Evolutionary conservation across 2,797 vertebrate species (phyloP), one percentile per base, ranked within the genome.

Genomic region (Muscicapa comitata): DNA sequence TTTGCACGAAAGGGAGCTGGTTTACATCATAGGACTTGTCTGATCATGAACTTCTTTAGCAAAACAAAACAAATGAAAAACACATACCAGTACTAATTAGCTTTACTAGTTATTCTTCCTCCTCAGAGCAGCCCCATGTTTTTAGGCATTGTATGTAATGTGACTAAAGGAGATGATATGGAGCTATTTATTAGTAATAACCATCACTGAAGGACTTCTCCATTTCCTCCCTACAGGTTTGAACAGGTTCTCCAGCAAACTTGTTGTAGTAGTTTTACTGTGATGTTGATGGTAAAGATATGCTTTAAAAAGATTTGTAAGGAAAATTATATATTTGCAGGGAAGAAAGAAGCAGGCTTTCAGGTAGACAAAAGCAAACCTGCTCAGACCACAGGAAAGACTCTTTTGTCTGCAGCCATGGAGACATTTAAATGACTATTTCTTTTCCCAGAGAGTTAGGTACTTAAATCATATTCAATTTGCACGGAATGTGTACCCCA

Each of bases 31-130:
- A 86, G 87, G 88, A 80, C 87, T 91, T 94, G 93, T 76, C 91
- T 62, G 86, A 95, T 94, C 95, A 94, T 72, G 93, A 94, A 58
- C 53, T 77, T 88, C 91, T 94, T 95, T 91, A 96, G 87, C 85
- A 93, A 95, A 96, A 82, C 89, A 94, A 95, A 95, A 73, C 68
- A 90, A 94, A 93, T 85, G 72, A 91, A 96, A 94, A 96, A 65
- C 68, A 93, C 25, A 61, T 83, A 80, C 57, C 73, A 68, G 58
- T 74, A 94, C 38, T 91, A 94, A 94, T 95, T 94, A 94, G 29
- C 90, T 90, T 75, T 72, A 61, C 62, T 89, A 91, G 75, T 57
- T 83, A 83, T 65, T 94, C 90, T 95, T 94, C 93, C 90, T 88
- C 61, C 50, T 77, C 38, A 75, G 78, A 94, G 66, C 31, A 83